phyloP scores from a whole-genome alignment of 2,888 invertebrate species.

The Mamestra brassicae region DNA sequence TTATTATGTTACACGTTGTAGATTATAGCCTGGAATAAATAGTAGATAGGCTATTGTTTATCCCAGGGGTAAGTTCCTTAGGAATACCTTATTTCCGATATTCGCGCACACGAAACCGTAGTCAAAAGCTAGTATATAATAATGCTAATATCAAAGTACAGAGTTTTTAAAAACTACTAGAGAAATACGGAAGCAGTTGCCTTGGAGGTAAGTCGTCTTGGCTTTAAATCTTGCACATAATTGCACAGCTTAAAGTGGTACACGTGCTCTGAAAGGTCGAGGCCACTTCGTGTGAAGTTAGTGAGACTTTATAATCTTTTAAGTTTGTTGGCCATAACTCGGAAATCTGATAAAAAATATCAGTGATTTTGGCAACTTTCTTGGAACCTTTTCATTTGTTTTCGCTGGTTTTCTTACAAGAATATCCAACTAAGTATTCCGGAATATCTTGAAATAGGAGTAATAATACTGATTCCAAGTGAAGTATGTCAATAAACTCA shows the following conservation, averaged over 20 bases:
- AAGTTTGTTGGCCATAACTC: background rate
- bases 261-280: slow-evolving; percentile 23
- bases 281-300: background rate
- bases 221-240: slow-evolving; percentile 13
- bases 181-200: background rate
- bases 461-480: background rate
- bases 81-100: too few species aligned
- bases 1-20: too few species aligned
- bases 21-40: too few species aligned
- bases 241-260: slow-evolving; percentile 12
- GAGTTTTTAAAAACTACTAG: background rate
- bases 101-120: too few species aligned
- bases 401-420: background rate
- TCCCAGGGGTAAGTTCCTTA: too few species aligned
- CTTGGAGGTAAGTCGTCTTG: background rate
- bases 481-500: slow-evolving; percentile 44
- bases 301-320: background rate
- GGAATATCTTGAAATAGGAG: background rate
- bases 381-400: background rate
- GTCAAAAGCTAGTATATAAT: background rate
- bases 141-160: slow-evolving; percentile 1
- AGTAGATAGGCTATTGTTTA: too few species aligned
- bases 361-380: background rate
- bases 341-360: background rate
- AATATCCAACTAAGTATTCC: background rate